Evolutionary conservation across 2,113 vertebrate genomes (phyloP).

Genomic region (Thamnophis sirtalis): DNA sequence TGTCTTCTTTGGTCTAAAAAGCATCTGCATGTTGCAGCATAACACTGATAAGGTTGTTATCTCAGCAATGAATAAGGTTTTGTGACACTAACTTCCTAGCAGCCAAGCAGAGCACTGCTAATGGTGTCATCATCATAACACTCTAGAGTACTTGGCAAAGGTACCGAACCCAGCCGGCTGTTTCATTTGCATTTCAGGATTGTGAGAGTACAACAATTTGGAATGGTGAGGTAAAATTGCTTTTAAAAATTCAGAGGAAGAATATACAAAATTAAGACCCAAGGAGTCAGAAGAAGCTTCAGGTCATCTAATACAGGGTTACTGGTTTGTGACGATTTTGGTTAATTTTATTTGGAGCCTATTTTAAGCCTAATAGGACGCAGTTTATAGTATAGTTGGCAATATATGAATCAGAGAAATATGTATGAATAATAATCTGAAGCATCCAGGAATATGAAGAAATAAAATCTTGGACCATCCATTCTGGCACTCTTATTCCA

Average conservation of each 20-base stretch:
- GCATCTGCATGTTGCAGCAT: background rate
- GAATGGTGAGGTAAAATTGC: background rate
- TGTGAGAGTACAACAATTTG: background rate
- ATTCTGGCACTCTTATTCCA: background rate
- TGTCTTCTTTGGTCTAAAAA: slow-evolving; percentile 25
- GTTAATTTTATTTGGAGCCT: background rate
- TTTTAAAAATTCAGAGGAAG: slow-evolving; percentile 3
- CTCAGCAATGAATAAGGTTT: slow-evolving; percentile 23
- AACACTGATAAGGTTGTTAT: slow-evolving; percentile 17
- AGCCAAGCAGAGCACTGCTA: background rate
- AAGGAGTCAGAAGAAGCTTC: background rate
- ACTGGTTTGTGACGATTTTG: background rate
- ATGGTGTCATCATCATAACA: background rate
- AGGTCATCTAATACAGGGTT: background rate
- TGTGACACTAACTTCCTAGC: slow-evolving; percentile 1
- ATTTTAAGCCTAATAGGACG: background rate
- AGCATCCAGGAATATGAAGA: background rate
- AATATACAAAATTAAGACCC: slow-evolving; percentile 2
- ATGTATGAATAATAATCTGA: background rate
- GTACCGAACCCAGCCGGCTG: slow-evolving; percentile 8
- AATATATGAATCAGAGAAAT: background rate
- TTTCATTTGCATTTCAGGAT: background rate
- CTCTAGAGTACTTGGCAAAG: slow-evolving; percentile 10
- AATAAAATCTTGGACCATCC: background rate
- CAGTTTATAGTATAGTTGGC: background rate